Base-by-base conservation (phyloP, 2,888 invertebrate genomes). In the Acronicta alni region DNA sequence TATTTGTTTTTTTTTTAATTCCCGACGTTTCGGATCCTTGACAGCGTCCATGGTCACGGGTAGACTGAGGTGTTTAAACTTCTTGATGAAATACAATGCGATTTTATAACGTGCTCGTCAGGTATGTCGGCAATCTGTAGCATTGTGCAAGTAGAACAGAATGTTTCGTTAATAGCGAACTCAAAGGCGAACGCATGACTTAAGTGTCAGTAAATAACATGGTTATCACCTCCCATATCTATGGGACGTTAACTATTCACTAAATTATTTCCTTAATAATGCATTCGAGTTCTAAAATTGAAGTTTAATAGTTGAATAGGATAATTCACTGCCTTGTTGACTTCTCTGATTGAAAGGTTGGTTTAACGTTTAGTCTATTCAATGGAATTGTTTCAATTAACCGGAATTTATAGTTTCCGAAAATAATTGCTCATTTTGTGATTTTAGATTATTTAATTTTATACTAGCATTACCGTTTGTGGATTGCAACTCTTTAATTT, bases 241-340 rank as follows among this genome's bases (percentile, higher is more conserved):
- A 32, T 35, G 30, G 44, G 41, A 75, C 59, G 23, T 66, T 67
- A 73, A 67, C 48, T 53, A 53, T 68, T 57, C 15, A 59, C 59
- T 60, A 63, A 77, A 55, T 75, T 61, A 72, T 77, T 77, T 72
- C 75, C 77, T 74, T 75, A 64, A 58, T 75, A 71, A 65, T 57
- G 37, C 26, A 32, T 49, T 38, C 20, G 38, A 49, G 46, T 46
- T 56, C 63, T 57, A 48, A 32, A 18, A 48, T 57, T 53, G 26
- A 53, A 42, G 64, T 43, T 49, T 56, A 63, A 64, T 39, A 17
- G 41, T 35, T 26, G 9, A 35, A 17, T 17, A 15, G 42, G 9
- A 41, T 46, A 43, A 1, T 8, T 12, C 30, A 16, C 15, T n/a
- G 37, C 26, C n/a, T 32, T 41, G 35, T 45, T 41, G 15, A 3